Base-by-base conservation (phyloP, 2,888 invertebrate species). In the Meta bourneti region DNA sequence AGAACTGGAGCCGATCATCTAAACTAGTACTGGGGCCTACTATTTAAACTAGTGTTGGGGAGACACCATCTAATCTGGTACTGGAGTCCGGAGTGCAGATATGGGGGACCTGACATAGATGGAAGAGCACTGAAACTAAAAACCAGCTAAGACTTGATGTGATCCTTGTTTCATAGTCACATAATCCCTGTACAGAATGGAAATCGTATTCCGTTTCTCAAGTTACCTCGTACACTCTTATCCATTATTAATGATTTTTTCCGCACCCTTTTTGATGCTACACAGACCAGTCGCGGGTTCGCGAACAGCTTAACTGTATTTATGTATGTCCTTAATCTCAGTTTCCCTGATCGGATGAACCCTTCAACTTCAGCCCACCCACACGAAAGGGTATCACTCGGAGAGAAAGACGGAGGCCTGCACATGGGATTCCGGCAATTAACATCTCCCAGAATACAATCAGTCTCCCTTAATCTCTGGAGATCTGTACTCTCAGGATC, bases 381-480 rank as follows among this genome's bases (percentile, higher is more conserved):
- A n/a, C 48, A 5, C 77, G 49, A 19, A 48, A 19, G 13, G 13
- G 61, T 70, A 70, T 78, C 78, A 85, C 61, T 78, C 49, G 69
- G 77, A 77, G 34, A 34, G 13, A 48, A 19, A 77, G 34, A 75
- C 13, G 13, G 86, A 71, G 83, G 83, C 83, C 83, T 6, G n/a
- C 6, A 19, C 52, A 49, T 54, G 78, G 86, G 78, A 20, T 20
- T 51, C 69, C 20, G 11, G 85, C 70, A 77, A 77, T 71, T 83
- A 83, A 86, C 69, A 70, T 70, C 78, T 79, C 20, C 52, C 11
- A 72, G 74, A 83, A 79, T 19, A 86, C 86, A 86, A 86, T 86
- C 61, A 16, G 78, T 86, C 86, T 70, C 71, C 70, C 71, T 78
- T 79, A 86, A 86, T 86, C 86, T 86, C 51, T 19, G 69, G 77